A percentile compares a stretch with the other conserved stretches of the same genome.
Conservation (phyloP, 1,140 invertebrate species). For the Saccostrea glomerata region DNA sequence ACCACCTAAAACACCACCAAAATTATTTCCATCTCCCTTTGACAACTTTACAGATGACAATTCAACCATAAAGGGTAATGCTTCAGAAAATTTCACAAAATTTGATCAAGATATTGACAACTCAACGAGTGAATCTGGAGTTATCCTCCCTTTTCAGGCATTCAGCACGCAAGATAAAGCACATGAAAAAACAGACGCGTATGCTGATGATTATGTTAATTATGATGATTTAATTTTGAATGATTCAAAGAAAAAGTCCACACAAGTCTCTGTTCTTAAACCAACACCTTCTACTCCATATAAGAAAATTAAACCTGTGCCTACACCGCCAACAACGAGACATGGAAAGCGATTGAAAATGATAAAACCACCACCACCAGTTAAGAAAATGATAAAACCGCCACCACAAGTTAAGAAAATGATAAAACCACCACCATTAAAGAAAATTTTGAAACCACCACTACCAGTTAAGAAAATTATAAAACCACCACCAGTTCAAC, state of each 20-base stretch:
- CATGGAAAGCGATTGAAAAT: neutral
- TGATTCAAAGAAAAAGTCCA: neutral
- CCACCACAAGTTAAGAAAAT: neutral
- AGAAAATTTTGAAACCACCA: too few species aligned
- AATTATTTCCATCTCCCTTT: neutral
- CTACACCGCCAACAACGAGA: neutral
- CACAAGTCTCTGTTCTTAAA: neutral
- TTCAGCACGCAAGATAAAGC: neutral
- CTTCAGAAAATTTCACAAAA: neutral
- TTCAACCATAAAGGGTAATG: neutral
- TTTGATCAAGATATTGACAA: neutral
- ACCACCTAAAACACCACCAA: neutral
- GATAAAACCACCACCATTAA: constrained; percentile 15
- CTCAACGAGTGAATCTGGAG: neutral
- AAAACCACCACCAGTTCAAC: too few species aligned
- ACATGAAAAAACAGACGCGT: neutral
- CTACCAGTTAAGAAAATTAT: too few species aligned
- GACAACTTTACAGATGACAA: neutral
- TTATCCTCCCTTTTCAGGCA: neutral
- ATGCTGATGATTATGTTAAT: neutral
- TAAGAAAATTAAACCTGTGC: neutral
- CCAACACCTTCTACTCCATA: neutral
- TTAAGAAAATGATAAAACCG: neutral
- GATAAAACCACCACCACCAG: neutral
- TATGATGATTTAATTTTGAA: neutral